Evolutionary conservation across 1,140 invertebrate genomes (phyloP).

Genomic region (Ptiloglossa arizonensis): DNA sequence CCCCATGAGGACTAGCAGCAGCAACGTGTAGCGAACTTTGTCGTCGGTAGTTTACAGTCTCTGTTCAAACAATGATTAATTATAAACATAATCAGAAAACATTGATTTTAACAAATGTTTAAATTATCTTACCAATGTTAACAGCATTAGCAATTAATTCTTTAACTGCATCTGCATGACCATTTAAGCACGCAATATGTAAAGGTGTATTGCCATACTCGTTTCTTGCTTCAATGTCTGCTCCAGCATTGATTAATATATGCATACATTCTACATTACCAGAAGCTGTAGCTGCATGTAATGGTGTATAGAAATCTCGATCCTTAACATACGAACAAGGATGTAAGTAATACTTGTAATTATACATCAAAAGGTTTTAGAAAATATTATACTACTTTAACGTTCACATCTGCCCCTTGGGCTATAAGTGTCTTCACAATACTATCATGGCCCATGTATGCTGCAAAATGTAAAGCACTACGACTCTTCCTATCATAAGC

Average conservation of each 20-base stretch:
- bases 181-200: conserved; percentile 86
- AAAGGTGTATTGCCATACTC: conserved; percentile 85
- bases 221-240: conserved; percentile 84
- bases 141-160: conserved; percentile 74
- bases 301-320: conserved; percentile 82
- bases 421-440: conserved; percentile 82
- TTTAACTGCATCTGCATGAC: conserved; percentile 81
- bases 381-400: conserved; percentile 79
- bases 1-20: conserved; percentile 85
- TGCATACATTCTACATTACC: conserved; percentile 82
- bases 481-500: conserved; percentile 86
- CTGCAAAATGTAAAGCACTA: conserved; percentile 84
- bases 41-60: conserved; percentile 78
- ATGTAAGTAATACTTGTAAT: neutral
- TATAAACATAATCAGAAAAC: neutral
- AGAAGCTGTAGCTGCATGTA: conserved; percentile 86
- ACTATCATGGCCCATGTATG: conserved; percentile 83
- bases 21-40: conserved; percentile 86
- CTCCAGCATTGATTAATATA: conserved; percentile 82
- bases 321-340: conserved; percentile 57
- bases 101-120: neutral
- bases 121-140: conserved; percentile 56
- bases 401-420: conserved; percentile 83
- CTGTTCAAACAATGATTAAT: conserved; percentile 47
- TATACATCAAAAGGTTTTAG: neutral